Evolutionary conservation across 2,113 vertebrate species (phyloP).

Genomic region (Thalassarche chlororhynchos): DNA sequence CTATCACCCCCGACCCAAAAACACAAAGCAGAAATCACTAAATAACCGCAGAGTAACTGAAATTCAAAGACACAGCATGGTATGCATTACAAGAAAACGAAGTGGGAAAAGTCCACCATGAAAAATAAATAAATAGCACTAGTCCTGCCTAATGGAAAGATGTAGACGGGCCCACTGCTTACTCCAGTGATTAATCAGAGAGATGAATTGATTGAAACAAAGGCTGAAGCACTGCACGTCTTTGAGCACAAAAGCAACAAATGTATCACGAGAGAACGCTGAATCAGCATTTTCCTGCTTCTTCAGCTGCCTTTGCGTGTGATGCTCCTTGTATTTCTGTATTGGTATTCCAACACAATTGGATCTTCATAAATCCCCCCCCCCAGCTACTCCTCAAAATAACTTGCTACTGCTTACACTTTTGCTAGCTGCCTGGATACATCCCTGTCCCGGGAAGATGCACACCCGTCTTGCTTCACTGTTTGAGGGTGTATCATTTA

Average conservation of each 20-base stretch:
- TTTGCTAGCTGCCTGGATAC: not conserved
- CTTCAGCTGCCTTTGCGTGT: not conserved
- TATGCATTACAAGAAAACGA: not conserved
- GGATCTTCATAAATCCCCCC: not conserved
- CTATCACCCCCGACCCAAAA: not conserved
- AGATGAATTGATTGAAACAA: not conserved
- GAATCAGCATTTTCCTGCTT: not conserved
- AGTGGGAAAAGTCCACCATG: accelerated
- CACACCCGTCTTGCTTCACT: not conserved
- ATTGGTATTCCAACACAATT: not conserved
- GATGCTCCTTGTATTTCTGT: not conserved
- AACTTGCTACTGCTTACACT: not conserved
- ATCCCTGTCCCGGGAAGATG: not conserved
- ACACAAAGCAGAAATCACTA: not conserved
- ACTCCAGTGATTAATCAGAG: not conserved
- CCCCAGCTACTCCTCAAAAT: not conserved
- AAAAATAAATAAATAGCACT: not conserved
- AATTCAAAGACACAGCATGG: accelerated
- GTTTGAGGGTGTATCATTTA: not conserved
- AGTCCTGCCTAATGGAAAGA: not conserved
- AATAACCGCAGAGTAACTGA: not conserved
- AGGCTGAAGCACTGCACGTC: not conserved
- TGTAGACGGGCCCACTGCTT: not conserved
- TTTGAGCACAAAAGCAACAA: not conserved
- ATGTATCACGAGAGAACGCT: accelerated